These are phyloP conservation scores for Entomyzon cyanotis DNA, from an alignment of 2,113 vertebrate genomes.

Conservation along the genomic window DNA sequence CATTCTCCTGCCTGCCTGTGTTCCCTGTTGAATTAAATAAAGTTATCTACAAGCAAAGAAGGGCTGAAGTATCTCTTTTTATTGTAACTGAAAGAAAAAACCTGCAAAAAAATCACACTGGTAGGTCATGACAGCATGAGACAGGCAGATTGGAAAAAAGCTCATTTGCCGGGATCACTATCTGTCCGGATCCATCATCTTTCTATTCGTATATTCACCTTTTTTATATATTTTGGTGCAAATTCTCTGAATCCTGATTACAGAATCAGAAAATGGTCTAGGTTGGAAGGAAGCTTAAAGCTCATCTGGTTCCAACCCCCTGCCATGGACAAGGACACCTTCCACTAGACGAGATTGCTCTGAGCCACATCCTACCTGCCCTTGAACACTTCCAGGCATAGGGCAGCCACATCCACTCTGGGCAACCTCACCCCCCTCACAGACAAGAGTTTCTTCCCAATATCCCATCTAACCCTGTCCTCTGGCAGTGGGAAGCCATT, in stretches of 20 bases:
- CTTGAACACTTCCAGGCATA: background rate
- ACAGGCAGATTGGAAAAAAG: background rate
- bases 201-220: background rate
- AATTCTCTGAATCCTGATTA: background rate
- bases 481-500: background rate
- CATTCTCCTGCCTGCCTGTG: background rate
- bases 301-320: background rate
- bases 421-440: background rate
- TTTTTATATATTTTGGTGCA: background rate
- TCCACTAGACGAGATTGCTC: background rate
- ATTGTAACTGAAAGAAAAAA: background rate
- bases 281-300: background rate
- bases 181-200: background rate
- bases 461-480: background rate
- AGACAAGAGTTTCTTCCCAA: background rate
- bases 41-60: background rate
- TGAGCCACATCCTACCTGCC: fast-evolving
- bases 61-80: background rate
- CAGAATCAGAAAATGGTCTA: background rate
- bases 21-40: background rate
- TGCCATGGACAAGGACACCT: background rate
- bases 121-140: background rate
- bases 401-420: background rate
- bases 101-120: background rate
- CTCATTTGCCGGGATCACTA: background rate